phyloP scores from a whole-genome alignment of 1,140 invertebrate genomes.

The Aphelenchoides fujianensis region DNA sequence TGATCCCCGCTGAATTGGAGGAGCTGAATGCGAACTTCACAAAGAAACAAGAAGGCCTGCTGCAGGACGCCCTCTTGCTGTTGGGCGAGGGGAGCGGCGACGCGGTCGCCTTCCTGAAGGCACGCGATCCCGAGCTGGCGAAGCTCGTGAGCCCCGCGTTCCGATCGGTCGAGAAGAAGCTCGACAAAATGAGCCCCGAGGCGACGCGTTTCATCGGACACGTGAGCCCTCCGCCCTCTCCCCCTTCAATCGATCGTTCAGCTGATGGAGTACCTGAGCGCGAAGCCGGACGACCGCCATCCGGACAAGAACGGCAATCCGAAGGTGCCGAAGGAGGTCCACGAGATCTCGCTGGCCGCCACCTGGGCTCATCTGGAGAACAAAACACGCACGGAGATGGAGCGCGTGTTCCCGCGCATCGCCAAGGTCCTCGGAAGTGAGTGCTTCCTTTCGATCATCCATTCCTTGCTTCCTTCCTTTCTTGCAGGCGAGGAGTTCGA shows the following conservation, averaged over 20 bases:
- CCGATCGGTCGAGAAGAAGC: neutral
- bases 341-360: constrained; percentile 8
- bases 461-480: neutral
- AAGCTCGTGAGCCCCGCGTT: neutral
- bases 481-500: constrained; percentile 8
- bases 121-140: constrained; percentile 2
- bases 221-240: neutral
- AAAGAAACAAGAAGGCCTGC: neutral
- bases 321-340: constrained; percentile 6
- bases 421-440: constrained; percentile 6
- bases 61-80: neutral
- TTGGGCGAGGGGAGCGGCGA: constrained; percentile 10
- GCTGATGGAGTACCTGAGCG: neutral
- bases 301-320: constrained; percentile 15
- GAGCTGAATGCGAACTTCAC: neutral
- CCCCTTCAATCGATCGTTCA: neutral
- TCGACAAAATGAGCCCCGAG: neutral
- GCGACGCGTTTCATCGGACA: constrained; percentile 5
- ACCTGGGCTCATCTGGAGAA: neutral
- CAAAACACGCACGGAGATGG: neutral
- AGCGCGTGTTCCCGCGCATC: neutral
- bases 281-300: neutral
- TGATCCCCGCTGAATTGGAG: neutral
- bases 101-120: neutral
- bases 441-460: constrained; percentile 3